Evolutionary conservation across 1,140 invertebrate genomes (phyloP), one percentile per base, ranked within the genome.

Genomic region (fruit fly (Drosophila melanogaster)): DNA sequence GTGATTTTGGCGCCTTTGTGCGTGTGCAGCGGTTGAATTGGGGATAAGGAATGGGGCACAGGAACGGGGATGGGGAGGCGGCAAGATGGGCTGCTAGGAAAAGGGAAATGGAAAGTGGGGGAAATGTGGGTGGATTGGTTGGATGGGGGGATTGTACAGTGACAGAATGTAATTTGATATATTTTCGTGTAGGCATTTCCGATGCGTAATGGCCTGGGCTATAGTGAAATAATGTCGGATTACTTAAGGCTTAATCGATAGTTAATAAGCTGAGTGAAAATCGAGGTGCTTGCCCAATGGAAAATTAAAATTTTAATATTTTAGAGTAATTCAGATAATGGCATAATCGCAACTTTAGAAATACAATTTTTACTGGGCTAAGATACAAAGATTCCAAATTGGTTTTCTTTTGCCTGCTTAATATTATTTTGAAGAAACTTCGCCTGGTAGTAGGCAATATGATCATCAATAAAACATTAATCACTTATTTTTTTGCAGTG

Each of bases 1-100:
- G 84, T 87, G 89, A 89, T 87, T 87, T 89, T 84, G 83, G 78
- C 79, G 76, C 77, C 87, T 89, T 89, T 87, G 84, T 87, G 84
- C 84, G 84, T 87, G 83, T 87, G 84, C 84, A 87, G 76, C 75
- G 59, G 66, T 44, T 60, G 59, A 47, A 35, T 43, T 44, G 14
- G 11, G 11, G 46, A 38, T 11, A 33, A 26, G 33, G 17, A 49
- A 12, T 50, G 33, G n/a, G 3, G 33, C 46, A 19, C 46, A 19
- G 14, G 8, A 17, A 17, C 4, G 26, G 47, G 14, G 49, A 50
- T 44, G 33, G 40, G 1, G 40, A 37, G 5, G 7, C 17, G 60
- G n/a, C 37, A 64, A 35, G 37, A 46, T 24, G 11, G 22, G 22
- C 44, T 46, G 44, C 12, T 30, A 19, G 37, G 12, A 66, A 62